phyloP scores from a whole-genome alignment of 2,888 invertebrate genomes.

The Apodemia duryi region DNA sequence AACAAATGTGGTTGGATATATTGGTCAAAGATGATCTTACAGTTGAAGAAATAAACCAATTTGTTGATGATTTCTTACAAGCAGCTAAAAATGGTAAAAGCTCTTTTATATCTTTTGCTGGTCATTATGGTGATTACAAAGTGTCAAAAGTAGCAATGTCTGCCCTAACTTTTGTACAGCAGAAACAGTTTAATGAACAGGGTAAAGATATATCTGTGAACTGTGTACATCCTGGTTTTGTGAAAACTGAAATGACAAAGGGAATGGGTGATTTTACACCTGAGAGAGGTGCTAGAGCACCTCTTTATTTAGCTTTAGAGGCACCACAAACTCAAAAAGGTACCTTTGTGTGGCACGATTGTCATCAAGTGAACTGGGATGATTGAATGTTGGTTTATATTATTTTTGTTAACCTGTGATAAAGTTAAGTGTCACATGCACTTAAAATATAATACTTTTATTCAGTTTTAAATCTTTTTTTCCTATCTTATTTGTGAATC shows the following conservation, averaged over 20 bases:
- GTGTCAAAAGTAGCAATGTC: slow-evolving; percentile 73
- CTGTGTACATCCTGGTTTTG: slow-evolving; percentile 74
- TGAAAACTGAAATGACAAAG: slow-evolving; percentile 74
- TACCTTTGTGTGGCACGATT: slow-evolving; percentile 71
- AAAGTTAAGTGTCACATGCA: slow-evolving; percentile 62
- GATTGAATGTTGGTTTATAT: slow-evolving; percentile 53
- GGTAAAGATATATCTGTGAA: slow-evolving; percentile 66
- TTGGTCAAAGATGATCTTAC: slow-evolving; percentile 68
- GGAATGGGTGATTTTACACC: slow-evolving; percentile 71
- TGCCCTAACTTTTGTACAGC: slow-evolving; percentile 70
- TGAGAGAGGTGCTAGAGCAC: slow-evolving; percentile 65
- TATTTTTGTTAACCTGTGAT: slow-evolving; percentile 68
- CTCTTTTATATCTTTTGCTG: slow-evolving; percentile 63
- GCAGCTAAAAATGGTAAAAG: slow-evolving; percentile 70
- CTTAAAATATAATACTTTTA: slow-evolving; percentile 67
- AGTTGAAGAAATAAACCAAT: slow-evolving; percentile 68
- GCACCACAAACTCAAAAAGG: slow-evolving; percentile 68
- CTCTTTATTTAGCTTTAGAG: slow-evolving; percentile 63
- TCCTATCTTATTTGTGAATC: neutral
- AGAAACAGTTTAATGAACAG: slow-evolving; percentile 68
- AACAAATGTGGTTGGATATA: slow-evolving; percentile 66
- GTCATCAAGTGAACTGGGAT: slow-evolving; percentile 74
- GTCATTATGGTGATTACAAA: slow-evolving; percentile 71
- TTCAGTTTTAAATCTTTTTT: slow-evolving; percentile 26
- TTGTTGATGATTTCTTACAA: slow-evolving; percentile 79